Conservation (phyloP, 2,113 vertebrate genomes). For the Eidolon helvum region DNA sequence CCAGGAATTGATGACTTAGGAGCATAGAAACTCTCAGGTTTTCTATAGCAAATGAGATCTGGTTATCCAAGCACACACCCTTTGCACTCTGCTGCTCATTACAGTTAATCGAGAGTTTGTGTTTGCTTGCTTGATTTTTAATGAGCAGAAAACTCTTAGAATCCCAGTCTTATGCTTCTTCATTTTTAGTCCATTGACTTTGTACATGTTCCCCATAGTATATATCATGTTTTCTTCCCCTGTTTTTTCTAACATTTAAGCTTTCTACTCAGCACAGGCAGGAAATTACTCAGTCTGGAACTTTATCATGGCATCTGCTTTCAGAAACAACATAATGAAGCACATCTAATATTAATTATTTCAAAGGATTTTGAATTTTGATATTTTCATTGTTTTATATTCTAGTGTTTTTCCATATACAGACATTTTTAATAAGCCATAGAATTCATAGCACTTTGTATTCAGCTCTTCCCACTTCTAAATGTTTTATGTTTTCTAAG, state of each 20-base stretch:
- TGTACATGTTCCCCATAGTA: neutral
- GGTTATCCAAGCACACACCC: neutral
- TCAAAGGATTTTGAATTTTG: conserved; percentile 21
- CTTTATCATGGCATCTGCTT: neutral
- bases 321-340: conserved; percentile 36
- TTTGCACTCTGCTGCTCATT: neutral
- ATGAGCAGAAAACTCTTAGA: neutral
- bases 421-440: conserved; percentile 30
- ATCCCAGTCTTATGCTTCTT: neutral
- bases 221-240: neutral
- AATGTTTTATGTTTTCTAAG: conserved; percentile 28
- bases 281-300: neutral
- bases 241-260: conserved; percentile 6
- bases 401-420: neutral
- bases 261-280: neutral
- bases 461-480: neutral
- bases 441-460: conserved; percentile 16
- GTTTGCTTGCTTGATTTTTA: conserved; percentile 3
- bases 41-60: neutral
- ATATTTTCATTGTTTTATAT: conserved; percentile 24
- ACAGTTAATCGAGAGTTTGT: neutral
- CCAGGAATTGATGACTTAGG: neutral
- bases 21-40: neutral
- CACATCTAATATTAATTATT: neutral
- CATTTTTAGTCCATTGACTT: neutral